phyloP scores from a whole-genome alignment of 2,888 invertebrate species.

The Ectobius pallidus region DNA sequence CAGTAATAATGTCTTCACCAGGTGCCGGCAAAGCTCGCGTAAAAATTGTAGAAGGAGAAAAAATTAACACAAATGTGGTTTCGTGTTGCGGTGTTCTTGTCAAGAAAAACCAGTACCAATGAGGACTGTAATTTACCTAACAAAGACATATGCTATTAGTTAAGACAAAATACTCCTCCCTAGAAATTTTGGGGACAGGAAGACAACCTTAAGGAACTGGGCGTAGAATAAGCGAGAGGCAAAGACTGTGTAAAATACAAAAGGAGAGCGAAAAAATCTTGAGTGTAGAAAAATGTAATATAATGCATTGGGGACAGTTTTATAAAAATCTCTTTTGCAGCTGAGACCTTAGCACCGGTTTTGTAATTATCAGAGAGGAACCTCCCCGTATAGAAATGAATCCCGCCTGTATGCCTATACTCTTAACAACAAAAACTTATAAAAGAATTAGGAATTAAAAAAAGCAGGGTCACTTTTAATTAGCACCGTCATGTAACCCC shows the following conservation, averaged over 20 bases:
- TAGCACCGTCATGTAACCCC: constrained; percentile 28
- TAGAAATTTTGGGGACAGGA: background rate
- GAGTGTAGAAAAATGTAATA: background rate
- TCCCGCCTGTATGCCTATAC: background rate
- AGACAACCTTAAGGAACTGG: constrained; percentile 7
- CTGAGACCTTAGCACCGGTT: background rate
- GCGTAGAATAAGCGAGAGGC: background rate
- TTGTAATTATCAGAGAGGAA: background rate
- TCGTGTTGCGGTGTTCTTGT: background rate
- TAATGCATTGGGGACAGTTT: constrained; percentile 10
- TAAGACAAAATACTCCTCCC: constrained; percentile 5
- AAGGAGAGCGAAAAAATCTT: background rate
- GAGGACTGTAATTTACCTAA: background rate
- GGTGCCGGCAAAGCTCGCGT: background rate
- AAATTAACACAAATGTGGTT: background rate
- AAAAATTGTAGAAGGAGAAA: background rate
- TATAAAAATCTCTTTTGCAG: constrained; percentile 11
- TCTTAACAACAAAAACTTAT: constrained; percentile 13
- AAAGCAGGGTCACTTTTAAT: constrained; percentile 31
- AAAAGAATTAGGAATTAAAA: constrained; percentile 13
- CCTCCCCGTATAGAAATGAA: background rate
- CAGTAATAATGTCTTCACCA: too few relatives aligned
- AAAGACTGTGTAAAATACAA: background rate
- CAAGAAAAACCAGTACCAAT: too few relatives aligned
- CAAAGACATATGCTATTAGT: background rate